A percentile compares a stretch with the other conserved stretches of the same genome.
These are phyloP conservation scores for Solea senegalensis DNA, from an alignment of 2,113 vertebrate species.

Conservation along the genomic window DNA sequence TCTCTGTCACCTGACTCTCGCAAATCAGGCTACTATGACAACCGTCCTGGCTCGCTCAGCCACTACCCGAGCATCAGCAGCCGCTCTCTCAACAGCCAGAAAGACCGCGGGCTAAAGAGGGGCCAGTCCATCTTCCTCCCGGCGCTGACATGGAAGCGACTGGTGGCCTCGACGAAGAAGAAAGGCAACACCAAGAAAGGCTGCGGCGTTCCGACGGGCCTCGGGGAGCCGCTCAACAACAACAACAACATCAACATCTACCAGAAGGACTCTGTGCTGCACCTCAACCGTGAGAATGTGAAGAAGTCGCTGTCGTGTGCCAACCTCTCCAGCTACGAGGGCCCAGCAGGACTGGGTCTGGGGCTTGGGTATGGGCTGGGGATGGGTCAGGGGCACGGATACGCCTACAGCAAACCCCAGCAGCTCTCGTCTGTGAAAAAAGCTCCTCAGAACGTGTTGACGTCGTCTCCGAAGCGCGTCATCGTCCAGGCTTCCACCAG, in stretches of 20 bases:
- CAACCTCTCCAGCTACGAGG: constrained; percentile 84
- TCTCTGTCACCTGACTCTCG: constrained; percentile 83
- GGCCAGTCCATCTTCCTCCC: constrained; percentile 85
- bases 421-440: constrained; percentile 80
- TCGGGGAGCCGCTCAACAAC: constrained; percentile 73
- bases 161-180: constrained; percentile 86
- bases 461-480: constrained; percentile 80
- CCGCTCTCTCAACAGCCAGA: constrained; percentile 80
- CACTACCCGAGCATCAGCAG: constrained; percentile 83
- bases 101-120: constrained; percentile 79
- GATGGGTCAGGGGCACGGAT: constrained; percentile 64
- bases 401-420: constrained; percentile 64
- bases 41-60: constrained; percentile 79
- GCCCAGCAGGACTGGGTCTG: constrained; percentile 69
- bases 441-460: constrained; percentile 47
- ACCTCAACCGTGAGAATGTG: constrained; percentile 84
- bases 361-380: constrained; percentile 70
- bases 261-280: constrained; percentile 78
- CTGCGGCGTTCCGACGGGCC: constrained; percentile 17
- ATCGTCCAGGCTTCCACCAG: constrained; percentile 88
- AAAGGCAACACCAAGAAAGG: constrained; percentile 76
- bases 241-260: constrained; percentile 80
- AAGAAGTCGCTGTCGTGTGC: constrained; percentile 86
- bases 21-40: constrained; percentile 81
- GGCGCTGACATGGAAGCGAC: constrained; percentile 84